Conservation (phyloP, 1,140 invertebrate species). For the Megalonaias nervosa region DNA sequence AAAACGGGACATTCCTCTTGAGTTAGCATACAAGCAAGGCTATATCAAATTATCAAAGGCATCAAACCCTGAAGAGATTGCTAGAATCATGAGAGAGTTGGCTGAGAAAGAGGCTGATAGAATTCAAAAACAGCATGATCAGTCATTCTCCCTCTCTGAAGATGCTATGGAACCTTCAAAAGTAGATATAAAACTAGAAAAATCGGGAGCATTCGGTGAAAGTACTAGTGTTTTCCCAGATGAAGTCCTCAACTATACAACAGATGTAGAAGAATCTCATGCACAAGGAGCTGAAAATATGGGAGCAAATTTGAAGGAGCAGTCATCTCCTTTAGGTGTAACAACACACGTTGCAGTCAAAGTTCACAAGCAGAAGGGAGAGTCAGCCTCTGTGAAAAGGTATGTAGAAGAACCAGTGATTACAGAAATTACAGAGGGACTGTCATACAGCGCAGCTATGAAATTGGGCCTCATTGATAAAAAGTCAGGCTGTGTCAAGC, state of each 20-base stretch:
- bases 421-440: constrained; percentile 33
- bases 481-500: constrained; percentile 81
- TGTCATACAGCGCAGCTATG: constrained; percentile 63
- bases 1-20: constrained; percentile 75
- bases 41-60: constrained; percentile 62
- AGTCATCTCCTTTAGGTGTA: constrained; percentile 19
- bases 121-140: constrained; percentile 11
- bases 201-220: constrained; percentile 49
- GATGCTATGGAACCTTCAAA: constrained; percentile 40
- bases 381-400: constrained; percentile 11
- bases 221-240: constrained; percentile 38
- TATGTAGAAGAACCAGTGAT: constrained; percentile 6
- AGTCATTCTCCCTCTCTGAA: constrained; percentile 7
- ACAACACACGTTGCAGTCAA: constrained; percentile 25
- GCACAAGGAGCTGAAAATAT: constrained; percentile 6
- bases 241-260: constrained; percentile 62
- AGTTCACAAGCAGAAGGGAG: constrained; percentile 4
- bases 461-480: constrained; percentile 85
- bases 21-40: constrained; percentile 57
- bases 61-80: constrained; percentile 58
- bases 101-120: constrained; percentile 31
- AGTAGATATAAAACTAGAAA: constrained; percentile 65
- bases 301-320: constrained; percentile 27
- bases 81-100: constrained; percentile 51
- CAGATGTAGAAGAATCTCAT: constrained; percentile 47